phyloP scores from a whole-genome alignment of 2,797 vertebrate species.

The Champsocephalus gunnari region DNA sequence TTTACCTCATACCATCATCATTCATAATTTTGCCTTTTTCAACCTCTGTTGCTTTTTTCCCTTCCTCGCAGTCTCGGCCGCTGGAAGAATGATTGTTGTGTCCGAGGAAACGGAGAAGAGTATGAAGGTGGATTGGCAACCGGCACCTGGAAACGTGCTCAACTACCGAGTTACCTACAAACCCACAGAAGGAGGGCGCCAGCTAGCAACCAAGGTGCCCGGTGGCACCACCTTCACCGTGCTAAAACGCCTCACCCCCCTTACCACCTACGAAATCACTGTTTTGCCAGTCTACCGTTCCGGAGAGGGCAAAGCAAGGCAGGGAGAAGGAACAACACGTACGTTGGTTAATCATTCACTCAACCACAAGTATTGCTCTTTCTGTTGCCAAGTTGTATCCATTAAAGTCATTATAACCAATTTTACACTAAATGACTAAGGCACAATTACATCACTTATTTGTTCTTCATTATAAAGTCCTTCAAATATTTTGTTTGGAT shows the following conservation, averaged over 20 bases:
- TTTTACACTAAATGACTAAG: background rate
- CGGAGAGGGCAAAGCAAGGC: conserved; percentile 92
- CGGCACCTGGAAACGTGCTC: conserved; percentile 92
- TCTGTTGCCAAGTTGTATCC: conserved; percentile 1
- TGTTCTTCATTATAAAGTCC: background rate
- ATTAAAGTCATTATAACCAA: conserved; percentile 1
- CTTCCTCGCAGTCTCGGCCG: conserved; percentile 86
- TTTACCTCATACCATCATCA: conserved; percentile 20
- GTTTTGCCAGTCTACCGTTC: conserved; percentile 93
- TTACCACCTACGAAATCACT: conserved; percentile 92
- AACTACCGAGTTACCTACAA: conserved; percentile 95
- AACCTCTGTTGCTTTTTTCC: conserved; percentile 20
- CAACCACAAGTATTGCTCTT: conserved; percentile 3
- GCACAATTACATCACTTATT: background rate
- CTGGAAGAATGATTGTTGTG: conserved; percentile 87
- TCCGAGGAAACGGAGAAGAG: conserved; percentile 93
- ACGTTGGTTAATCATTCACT: conserved; percentile 61
- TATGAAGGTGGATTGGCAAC: conserved; percentile 93
- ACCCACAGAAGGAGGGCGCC: conserved; percentile 87
- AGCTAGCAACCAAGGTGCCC: conserved; percentile 90
- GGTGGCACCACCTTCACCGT: conserved; percentile 87
- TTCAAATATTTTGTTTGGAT: background rate
- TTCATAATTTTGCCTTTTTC: conserved; percentile 43
- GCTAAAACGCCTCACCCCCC: conserved; percentile 89
- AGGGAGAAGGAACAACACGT: conserved; percentile 96